Evolutionary conservation across 2,797 vertebrate species (phyloP), one percentile per base, ranked within the genome.

Genomic region (Manis pentadactyla): DNA sequence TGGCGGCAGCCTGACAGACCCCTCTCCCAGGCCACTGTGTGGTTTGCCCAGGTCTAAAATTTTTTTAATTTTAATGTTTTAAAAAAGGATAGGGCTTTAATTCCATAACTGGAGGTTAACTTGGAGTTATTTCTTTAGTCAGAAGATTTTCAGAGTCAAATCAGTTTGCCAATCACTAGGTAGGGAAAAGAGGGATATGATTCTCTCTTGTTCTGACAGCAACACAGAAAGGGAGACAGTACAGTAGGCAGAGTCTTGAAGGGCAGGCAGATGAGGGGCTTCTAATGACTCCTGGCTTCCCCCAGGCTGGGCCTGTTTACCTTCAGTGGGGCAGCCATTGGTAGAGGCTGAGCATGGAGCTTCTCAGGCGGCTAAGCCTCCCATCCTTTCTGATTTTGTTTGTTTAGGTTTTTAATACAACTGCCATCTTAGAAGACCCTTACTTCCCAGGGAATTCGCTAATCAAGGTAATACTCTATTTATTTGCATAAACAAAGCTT

Each of bases 401-500:
- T 97, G 84, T 93, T 93, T 84, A 79, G 77, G 31, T 95, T 95
- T 97, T 97, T 63, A 92, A 95, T 49, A 57, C 31, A 78, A 42
- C 64, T 37, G 86, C 90, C 81, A 93, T 95, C 96, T 97, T 94
- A 97, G 90, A 96, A 91, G 89, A 78, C 68, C 51, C 81, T 93
- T 95, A 75, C 83, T 96, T 96, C 86, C 95, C 78, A 63, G 88
- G 96, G 93, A 97, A 97, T 96, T 97, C 93, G 75, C 74, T 96
- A 93, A 97, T 96, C 94, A 97, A 97, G 96, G 82, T 74, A 78
- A 83, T 91, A 77, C 59, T 93, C 82, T 93, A 89, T 69, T 93
- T 96, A 87, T 93, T 97, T 96, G 86, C 86, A 93, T 82, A 96
- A 97, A 95, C 88, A 97, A 94, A 96, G 86, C 42, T 49, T 91